Evolutionary conservation across 2,888 invertebrate genomes (phyloP).

Genomic region (Synergus japonicus): DNA sequence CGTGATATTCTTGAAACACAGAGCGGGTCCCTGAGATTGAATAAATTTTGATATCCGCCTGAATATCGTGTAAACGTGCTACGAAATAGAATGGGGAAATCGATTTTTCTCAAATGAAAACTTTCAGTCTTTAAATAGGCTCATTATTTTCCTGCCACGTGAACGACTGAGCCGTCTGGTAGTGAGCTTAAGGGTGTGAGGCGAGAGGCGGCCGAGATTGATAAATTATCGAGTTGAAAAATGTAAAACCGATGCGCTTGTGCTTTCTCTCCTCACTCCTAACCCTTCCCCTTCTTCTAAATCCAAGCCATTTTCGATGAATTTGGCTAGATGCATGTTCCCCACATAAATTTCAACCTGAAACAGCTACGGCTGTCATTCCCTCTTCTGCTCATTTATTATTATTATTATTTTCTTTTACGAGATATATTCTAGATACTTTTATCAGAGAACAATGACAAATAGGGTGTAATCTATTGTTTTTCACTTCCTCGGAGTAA

Average conservation of each 20-base stretch:
- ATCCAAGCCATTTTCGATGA: background rate
- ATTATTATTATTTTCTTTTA: constrained; percentile 38
- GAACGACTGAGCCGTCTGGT: constrained; percentile 51
- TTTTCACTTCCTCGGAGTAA: too few species aligned
- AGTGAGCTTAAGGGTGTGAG: constrained; percentile 47
- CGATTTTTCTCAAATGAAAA: constrained; percentile 67
- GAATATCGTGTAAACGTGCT: constrained; percentile 46
- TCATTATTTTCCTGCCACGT: constrained; percentile 71
- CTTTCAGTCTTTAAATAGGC: constrained; percentile 71
- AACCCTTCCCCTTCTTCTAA: background rate
- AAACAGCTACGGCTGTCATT: constrained; percentile 65
- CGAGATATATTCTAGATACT: background rate
- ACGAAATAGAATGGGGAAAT: constrained; percentile 59
- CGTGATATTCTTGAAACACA: constrained; percentile 22
- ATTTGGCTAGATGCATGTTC: constrained; percentile 2
- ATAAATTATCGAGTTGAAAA: constrained; percentile 75
- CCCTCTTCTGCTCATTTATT: constrained; percentile 45
- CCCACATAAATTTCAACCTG: constrained; percentile 65
- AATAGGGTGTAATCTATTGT: too few species aligned
- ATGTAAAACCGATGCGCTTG: constrained; percentile 69
- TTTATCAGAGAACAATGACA: background rate
- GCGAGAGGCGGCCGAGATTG: constrained; percentile 66
- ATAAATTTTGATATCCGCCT: constrained; percentile 56
- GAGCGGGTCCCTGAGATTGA: constrained; percentile 46
- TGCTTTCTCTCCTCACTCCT: constrained; percentile 46